A percentile compares a stretch with the other conserved stretches of the same genome.
Evolutionary conservation across 2,797 vertebrate species (phyloP).

Genomic region (Naso thynnoides): DNA sequence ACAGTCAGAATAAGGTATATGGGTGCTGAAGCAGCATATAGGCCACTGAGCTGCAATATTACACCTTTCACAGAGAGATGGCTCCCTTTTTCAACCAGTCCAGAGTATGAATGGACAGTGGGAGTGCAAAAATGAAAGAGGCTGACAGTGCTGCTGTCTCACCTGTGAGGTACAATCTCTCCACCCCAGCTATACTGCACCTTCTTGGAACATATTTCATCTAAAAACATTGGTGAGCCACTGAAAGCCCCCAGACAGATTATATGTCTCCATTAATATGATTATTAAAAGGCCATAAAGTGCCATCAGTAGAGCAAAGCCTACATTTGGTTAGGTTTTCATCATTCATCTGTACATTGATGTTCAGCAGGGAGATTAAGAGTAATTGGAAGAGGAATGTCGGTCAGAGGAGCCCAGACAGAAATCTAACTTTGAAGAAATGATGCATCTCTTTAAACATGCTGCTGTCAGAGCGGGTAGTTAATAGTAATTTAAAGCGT

Average conservation of each 20-base stretch:
- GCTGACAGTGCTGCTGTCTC: slow-evolving; percentile 43
- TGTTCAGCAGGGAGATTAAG: slow-evolving; percentile 17
- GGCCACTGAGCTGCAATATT: slow-evolving; percentile 31
- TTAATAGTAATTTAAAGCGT: slow-evolving; percentile 18
- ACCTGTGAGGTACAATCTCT: slow-evolving; percentile 39
- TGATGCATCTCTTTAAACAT: slow-evolving; percentile 11
- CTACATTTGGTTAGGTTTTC: slow-evolving; percentile 15
- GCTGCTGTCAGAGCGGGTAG: slow-evolving; percentile 12
- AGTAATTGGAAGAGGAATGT: slow-evolving; percentile 15
- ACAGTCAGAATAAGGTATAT: neutral
- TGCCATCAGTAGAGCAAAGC: slow-evolving; percentile 26
- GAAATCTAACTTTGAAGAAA: slow-evolving; percentile 33
- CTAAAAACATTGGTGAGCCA: neutral
- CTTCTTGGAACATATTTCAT: slow-evolving; percentile 18
- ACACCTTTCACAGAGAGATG: slow-evolving; percentile 35
- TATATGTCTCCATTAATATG: slow-evolving; percentile 16
- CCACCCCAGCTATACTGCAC: too few species aligned
- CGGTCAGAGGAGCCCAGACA: slow-evolving; percentile 9
- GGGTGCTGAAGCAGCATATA: neutral
- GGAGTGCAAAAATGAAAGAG: slow-evolving; percentile 16
- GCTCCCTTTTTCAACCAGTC: slow-evolving; percentile 14
- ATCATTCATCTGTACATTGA: slow-evolving; percentile 23
- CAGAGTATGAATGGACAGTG: slow-evolving; percentile 2
- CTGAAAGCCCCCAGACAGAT: slow-evolving; percentile 26
- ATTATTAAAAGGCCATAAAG: slow-evolving; percentile 31